Base-by-base conservation (phyloP, 2,797 vertebrate species). In the Paratrypauchen microcephalus region DNA sequence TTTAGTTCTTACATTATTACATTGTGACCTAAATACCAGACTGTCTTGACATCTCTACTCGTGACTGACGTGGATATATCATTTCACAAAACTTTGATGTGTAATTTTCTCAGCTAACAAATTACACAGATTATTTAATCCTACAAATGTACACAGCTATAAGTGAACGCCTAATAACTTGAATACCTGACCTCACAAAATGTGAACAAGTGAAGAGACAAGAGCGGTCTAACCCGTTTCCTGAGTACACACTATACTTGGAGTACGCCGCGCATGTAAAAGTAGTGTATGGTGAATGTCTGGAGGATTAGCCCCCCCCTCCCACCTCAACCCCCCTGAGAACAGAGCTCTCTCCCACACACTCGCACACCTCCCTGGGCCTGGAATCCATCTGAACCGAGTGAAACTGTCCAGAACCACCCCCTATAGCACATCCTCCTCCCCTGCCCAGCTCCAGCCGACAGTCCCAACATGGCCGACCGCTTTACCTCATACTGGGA, bases 391-490 rank as follows among this genome's bases (percentile, higher is more conserved):
- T 76, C 82, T 88, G 80, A 86, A 36, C 61, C 77, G 75, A 30
- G n/a, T 88, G 89, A 92, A 84, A 87, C 88, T 91, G 85, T 92
- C 89, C 88, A 93, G 89, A 92, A 67, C 85, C 81, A 78, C 82
- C 81, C 75, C 79, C 75, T 28, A 64, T 69, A 82, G 66, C 15
- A 74, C 81, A 66, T 32, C 58, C 58, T 36, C 30, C 57, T 32
- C 57, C 76, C 74, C 76, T 74, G 76, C 74, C 65, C 60, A 76
- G 59, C 30, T 32, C 18, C 62, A 74, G 73, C 79, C 78, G 77
- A 86, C 79, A 71, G 84, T 79, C 81, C 85, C 50, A 84, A 79
- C 78, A 79, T 71, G 75, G 78, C 82, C 74, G 79, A 59, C 60
- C 52, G 75, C 79, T 83, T 82, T 77, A 75, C 80, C 75, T 79